A percentile compares a stretch with the other conserved stretches of the same genome.
Evolutionary conservation across 2,888 invertebrate genomes (phyloP).

Genomic region (Thecocarcelia acutangulata): DNA sequence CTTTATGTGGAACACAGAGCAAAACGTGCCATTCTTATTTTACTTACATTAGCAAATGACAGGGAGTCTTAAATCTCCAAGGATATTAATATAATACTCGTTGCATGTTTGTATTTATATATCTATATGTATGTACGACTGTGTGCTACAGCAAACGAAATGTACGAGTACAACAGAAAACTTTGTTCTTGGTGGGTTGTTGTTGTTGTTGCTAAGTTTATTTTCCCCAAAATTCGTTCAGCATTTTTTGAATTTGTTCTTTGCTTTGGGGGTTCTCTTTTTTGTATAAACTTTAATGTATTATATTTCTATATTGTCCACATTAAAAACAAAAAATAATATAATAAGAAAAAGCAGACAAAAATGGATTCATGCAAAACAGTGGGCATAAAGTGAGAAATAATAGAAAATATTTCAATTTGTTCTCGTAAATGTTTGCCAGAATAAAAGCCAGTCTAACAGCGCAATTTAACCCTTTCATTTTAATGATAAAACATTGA

Average conservation of each 20-base stretch:
- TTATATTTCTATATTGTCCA: conserved; percentile 48
- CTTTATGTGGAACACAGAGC: not conserved
- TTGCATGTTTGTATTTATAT: not conserved
- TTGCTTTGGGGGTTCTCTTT: conserved; percentile 21
- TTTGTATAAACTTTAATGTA: conserved; percentile 16
- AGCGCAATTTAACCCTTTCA: no score
- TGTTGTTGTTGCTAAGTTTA: conserved; percentile 34
- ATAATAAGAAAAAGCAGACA: conserved; percentile 29
- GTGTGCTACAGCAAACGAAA: conserved; percentile 21
- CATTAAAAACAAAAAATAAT: conserved; percentile 60
- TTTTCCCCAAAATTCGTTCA: conserved; percentile 55
- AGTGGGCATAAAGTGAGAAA: conserved; percentile 14
- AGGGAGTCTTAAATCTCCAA: conserved; percentile 70
- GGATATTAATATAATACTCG: conserved; percentile 64
- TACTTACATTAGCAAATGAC: conserved; percentile 66
- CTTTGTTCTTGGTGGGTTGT: conserved; percentile 41
- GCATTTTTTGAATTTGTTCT: conserved; percentile 45
- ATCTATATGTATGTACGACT: conserved; percentile 19
- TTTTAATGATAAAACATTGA: no score
- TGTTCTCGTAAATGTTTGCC: no score
- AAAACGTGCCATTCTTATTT: conserved; percentile 53
- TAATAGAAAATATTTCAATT: not conserved
- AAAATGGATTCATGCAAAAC: conserved; percentile 27
- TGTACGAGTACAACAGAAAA: conserved; percentile 34
- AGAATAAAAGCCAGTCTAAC: no score